Evolutionary conservation across 2,888 invertebrate genomes (phyloP).

Genomic region (Scaptomyza polygonia): DNA sequence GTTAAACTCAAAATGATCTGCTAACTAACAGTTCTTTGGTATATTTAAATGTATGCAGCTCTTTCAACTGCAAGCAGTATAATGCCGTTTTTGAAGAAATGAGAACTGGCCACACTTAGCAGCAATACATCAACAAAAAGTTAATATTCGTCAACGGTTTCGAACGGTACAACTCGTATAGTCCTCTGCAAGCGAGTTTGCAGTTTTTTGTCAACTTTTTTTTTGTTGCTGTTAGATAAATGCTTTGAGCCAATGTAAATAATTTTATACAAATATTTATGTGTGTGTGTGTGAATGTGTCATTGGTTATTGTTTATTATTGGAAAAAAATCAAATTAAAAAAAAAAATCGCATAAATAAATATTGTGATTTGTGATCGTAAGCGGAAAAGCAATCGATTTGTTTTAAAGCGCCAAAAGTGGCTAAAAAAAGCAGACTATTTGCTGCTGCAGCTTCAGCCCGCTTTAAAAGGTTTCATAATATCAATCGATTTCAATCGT

Average conservation of each 20-base stretch:
- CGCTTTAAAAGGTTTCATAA: slow-evolving; percentile 41
- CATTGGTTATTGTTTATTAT: slow-evolving; percentile 1
- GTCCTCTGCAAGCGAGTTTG: slow-evolving; percentile 34
- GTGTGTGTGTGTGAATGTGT: slow-evolving; percentile 7
- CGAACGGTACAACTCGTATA: slow-evolving; percentile 55
- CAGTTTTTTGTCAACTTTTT: slow-evolving; percentile 14
- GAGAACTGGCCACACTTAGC: slow-evolving; percentile 37
- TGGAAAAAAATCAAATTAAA: not conserved
- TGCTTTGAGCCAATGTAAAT: slow-evolving; percentile 50
- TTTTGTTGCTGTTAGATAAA: slow-evolving; percentile 40
- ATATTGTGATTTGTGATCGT: slow-evolving; percentile 7
- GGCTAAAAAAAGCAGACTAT: slow-evolving; percentile 9
- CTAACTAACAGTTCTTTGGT: slow-evolving; percentile 30
- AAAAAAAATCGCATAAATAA: not conserved
- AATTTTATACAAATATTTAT: slow-evolving; percentile 1
- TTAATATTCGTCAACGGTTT: slow-evolving; percentile 64
- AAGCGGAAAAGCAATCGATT: not conserved
- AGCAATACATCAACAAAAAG: slow-evolving; percentile 55
- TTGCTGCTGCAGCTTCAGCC: slow-evolving; percentile 25
- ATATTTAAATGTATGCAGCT: slow-evolving; percentile 12
- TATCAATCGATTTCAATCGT: slow-evolving; percentile 51
- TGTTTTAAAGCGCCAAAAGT: slow-evolving; percentile 26
- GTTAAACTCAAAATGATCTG: slow-evolving; percentile 31
- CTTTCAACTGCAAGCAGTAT: slow-evolving; percentile 14
- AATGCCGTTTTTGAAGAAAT: slow-evolving; percentile 31